Percentiles rank a stretch among this genome's conserved stretches.
Conservation (phyloP, 2,888 invertebrate genomes). For the Iphiclides podalirius region DNA sequence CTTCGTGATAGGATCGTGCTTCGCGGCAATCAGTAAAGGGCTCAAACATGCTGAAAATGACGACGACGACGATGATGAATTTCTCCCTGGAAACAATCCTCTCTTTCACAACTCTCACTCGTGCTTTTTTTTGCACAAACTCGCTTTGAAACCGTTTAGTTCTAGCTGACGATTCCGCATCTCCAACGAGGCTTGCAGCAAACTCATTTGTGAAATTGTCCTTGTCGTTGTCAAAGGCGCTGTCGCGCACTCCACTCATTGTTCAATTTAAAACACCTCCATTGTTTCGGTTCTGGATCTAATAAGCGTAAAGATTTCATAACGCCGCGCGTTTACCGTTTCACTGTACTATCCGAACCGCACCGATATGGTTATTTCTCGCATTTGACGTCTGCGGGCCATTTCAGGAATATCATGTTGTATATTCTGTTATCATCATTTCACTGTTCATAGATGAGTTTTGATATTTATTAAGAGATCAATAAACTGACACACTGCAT, state of each 20-base stretch:
- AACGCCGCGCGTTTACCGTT: conserved; percentile 10
- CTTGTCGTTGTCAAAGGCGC: conserved; percentile 13
- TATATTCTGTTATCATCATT: too few species aligned
- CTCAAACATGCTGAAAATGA: too few species aligned
- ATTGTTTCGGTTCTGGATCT: conserved; percentile 24
- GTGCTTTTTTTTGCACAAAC: too few species aligned
- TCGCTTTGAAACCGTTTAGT: conserved; percentile 26
- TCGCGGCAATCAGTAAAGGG: too few species aligned
- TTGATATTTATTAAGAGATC: too few species aligned
- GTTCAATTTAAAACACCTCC: conserved; percentile 25
- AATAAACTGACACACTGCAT: not conserved
- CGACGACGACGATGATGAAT: too few species aligned
- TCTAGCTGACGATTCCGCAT: conserved; percentile 22
- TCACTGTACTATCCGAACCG: conserved; percentile 6
- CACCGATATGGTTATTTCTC: not conserved
- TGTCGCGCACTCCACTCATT: conserved; percentile 23
- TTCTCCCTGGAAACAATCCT: too few species aligned
- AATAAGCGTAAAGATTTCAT: conserved; percentile 24
- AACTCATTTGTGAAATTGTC: conserved; percentile 22
- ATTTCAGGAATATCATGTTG: too few species aligned
- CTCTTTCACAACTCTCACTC: too few species aligned
- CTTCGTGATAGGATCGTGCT: too few species aligned
- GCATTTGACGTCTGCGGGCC: too few species aligned
- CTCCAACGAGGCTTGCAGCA: conserved; percentile 21
- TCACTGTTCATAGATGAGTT: too few species aligned